Conservation (phyloP, 2,888 invertebrate genomes). For the Icerya purchasi region DNA sequence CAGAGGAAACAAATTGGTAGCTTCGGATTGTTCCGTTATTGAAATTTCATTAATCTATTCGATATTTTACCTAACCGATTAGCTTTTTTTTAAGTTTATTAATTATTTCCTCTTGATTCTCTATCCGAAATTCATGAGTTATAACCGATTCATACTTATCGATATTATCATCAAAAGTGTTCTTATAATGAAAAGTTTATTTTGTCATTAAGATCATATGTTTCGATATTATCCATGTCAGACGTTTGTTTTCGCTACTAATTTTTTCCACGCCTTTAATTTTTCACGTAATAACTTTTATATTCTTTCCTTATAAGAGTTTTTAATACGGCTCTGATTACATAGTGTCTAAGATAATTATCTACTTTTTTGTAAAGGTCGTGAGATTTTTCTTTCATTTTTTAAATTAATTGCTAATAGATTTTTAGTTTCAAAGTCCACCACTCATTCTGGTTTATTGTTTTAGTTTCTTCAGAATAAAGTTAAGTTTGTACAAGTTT, state of each 20-base stretch:
- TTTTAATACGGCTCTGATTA: not conserved
- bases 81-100: not conserved
- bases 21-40: too few species aligned
- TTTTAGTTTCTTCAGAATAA: not conserved
- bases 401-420: not conserved
- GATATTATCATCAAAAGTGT: not conserved
- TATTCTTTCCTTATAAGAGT: too few species aligned
- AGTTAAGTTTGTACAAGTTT: not conserved
- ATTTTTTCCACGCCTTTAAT: not conserved
- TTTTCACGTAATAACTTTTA: not conserved
- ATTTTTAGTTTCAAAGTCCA: not conserved
- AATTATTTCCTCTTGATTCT: not conserved
- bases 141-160: not conserved
- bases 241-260: not conserved
- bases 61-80: too few species aligned
- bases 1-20: too few species aligned
- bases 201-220: not conserved
- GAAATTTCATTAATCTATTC: too few species aligned
- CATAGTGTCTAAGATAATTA: not conserved
- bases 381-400: not conserved
- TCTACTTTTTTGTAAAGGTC: too few species aligned
- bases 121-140: not conserved
- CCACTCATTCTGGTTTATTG: not conserved
- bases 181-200: not conserved
- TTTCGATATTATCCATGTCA: not conserved